A percentile compares a stretch with the other conserved stretches of the same genome.
phyloP scores from a whole-genome alignment of 2,888 invertebrate genomes.

The Platerodrilus igneus region DNA sequence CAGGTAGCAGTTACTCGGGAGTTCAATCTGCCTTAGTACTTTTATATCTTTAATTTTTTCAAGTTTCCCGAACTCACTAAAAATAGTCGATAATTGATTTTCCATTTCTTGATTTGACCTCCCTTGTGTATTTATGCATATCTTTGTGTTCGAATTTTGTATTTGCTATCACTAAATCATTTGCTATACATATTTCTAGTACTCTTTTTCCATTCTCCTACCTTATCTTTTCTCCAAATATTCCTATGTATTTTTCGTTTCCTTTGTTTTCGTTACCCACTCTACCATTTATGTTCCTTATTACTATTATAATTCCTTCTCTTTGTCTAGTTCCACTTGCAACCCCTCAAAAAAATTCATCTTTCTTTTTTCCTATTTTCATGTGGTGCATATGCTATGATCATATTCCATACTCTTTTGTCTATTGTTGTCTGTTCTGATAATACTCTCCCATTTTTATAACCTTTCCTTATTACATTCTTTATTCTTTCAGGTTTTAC shows the following conservation, averaged over 20 bases:
- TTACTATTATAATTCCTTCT: no score
- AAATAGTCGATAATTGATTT: constrained; percentile 1
- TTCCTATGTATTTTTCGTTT: constrained; percentile 1
- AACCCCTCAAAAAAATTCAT: no score
- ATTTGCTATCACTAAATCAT: neutral
- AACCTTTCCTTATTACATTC: no score
- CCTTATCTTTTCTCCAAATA: constrained; percentile 1
- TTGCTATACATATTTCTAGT: neutral
- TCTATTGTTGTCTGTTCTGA: no score
- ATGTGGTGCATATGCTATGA: no score
- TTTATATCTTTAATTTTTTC: constrained; percentile 1
- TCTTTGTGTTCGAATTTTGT: constrained; percentile 1
- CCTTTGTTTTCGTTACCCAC: neutral
- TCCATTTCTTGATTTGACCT: neutral
- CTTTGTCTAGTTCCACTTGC: no score
- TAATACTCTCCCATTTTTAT: no score
- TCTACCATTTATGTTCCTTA: no score
- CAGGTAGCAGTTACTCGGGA: neutral
- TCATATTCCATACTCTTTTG: no score
- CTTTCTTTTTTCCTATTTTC: no score
- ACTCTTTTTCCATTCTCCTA: constrained; percentile 2
- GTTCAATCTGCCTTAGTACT: neutral
- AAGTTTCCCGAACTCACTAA: no score
- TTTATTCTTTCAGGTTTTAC: no score
- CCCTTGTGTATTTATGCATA: constrained; percentile 1